Evolutionary conservation across 2,113 vertebrate genomes (phyloP), one percentile per base, ranked within the genome.

Genomic region (Plotosus lineatus): DNA sequence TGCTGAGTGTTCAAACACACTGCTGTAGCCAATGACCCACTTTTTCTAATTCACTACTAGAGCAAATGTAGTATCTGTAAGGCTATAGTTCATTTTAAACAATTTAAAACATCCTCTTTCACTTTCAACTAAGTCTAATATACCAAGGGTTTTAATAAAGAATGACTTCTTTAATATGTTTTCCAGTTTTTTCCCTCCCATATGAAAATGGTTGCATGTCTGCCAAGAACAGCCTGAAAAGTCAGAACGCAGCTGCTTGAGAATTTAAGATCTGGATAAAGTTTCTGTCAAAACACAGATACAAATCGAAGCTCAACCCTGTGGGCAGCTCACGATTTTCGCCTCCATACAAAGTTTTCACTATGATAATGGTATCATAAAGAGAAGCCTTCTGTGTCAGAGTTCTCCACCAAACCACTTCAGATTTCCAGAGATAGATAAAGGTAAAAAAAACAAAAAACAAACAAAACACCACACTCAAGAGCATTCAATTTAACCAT

Each of bases 51-150:
- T 26, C 28, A 51, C 6, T 23, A 53, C 31, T 14, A 2, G 4
- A 10, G 11, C 12, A 60, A 60, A 58, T 0, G 6, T 17, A 46
- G 40, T n/a, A 46, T 15, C 85, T 81, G 84, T 82, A 82, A n/a
- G 28, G 26, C 44, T 46, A 38, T 69, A 65, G n/a, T 12, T 51
- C 14, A 56, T n/a, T 19, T 53, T 38, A 6, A 56, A 40, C 8
- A 56, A 19, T 50, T 69, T 21, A n/a, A n/a, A n/a, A n/a, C 46
- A 12, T 60, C n/a, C 38, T 5, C 3, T 40, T 68, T 60, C 61
- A 65, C 10, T 21, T 31, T 79, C 14, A 78, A 19, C 48, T 42
- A 48, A 21, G 28, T 10, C 55, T 19, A 46, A 33, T 17, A 44
- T 21, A 28, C 4, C 14, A 26, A 10, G 38, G 14, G 46, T n/a